Evolutionary conservation across 2,888 invertebrate genomes (phyloP), one percentile per base, ranked within the genome.

Genomic region (Chirona hameri): DNA sequence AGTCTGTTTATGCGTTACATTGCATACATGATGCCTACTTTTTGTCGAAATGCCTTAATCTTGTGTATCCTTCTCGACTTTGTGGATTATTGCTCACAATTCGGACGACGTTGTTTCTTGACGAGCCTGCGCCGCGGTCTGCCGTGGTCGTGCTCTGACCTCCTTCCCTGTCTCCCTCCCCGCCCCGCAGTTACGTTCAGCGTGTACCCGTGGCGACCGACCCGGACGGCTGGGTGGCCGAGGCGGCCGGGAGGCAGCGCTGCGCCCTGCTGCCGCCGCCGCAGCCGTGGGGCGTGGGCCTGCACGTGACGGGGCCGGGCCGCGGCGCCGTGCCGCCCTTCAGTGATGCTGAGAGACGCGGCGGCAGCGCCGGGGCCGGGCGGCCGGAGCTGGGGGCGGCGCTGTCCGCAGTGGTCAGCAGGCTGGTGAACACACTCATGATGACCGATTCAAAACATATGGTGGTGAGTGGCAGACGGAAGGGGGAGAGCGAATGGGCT

Each of bases 391-490:
- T 5, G 76, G 76, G 39, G 15, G 39, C 46, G 39, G 76, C 76
- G 18, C 76, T 76, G 21, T 76, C 92, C 0, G 88, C 91, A 86
- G 88, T 92, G 82, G 88, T 92, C 27, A 88, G 88, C 83, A 86
- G 88, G 72, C 86, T 92, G 72, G 88, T 90, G 52, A 88, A 90
- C 81, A 88, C 88, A 82, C 86, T 94, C 52, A 88, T 92, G 86
- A 89, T 91, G 9, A 91, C 93, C 1, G 90, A 91, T 83, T 92
- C 92, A 82, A 94, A 92, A 88, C 90, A 91, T 88, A 90, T 92
- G 86, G 91, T 92, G 86, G 93, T 93, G 88, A 91, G 91, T 89
- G 82, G 52, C 39, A 82, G 76, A 46, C 48, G 15, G 57, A 18
- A 3, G 7, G 57, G 24, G 24, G 24, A 21, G 39, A 39, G 39